These are phyloP conservation scores for Ursus arctos DNA, from an alignment of 2,113 vertebrate species.

Conservation along the genomic window DNA sequence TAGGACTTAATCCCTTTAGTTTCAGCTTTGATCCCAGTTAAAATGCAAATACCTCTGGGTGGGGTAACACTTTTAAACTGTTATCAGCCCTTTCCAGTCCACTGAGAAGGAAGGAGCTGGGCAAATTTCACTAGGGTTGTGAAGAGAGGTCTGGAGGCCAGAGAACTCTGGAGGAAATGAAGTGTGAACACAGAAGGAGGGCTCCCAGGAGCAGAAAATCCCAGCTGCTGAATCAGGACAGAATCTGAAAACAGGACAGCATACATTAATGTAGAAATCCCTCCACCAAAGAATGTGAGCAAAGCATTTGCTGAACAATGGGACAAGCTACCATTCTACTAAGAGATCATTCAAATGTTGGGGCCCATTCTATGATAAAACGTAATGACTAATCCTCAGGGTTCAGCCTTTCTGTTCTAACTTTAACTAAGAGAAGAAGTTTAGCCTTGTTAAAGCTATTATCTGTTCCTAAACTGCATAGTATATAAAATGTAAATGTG, in stretches of 20 bases:
- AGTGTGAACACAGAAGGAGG: neutral
- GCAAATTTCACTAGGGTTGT: neutral
- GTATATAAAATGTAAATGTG: slow-evolving; percentile 91
- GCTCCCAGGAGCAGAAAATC: neutral
- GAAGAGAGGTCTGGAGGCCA: neutral
- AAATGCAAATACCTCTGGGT: slow-evolving; percentile 79
- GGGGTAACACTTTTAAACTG: slow-evolving; percentile 62
- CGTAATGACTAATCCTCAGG: slow-evolving; percentile 81
- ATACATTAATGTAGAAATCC: neutral
- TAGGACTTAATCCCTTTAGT: slow-evolving; percentile 78
- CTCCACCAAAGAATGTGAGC: neutral
- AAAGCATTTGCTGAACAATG: slow-evolving; percentile 58
- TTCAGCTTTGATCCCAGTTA: slow-evolving; percentile 80
- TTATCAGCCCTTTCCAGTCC: slow-evolving; percentile 72
- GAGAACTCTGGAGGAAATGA: neutral
- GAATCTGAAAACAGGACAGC: neutral
- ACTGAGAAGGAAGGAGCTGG: neutral
- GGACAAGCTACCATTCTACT: slow-evolving; percentile 54
- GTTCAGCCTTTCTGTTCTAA: slow-evolving; percentile 85
- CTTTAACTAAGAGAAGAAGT: slow-evolving; percentile 88
- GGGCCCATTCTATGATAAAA: slow-evolving; percentile 64
- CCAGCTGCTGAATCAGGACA: neutral
- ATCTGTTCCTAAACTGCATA: slow-evolving; percentile 88
- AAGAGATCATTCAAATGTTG: slow-evolving; percentile 78
- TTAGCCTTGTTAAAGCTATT: slow-evolving; percentile 88